Base-by-base conservation (phyloP, 1,140 invertebrate genomes). In the Pogonus chalceus region DNA sequence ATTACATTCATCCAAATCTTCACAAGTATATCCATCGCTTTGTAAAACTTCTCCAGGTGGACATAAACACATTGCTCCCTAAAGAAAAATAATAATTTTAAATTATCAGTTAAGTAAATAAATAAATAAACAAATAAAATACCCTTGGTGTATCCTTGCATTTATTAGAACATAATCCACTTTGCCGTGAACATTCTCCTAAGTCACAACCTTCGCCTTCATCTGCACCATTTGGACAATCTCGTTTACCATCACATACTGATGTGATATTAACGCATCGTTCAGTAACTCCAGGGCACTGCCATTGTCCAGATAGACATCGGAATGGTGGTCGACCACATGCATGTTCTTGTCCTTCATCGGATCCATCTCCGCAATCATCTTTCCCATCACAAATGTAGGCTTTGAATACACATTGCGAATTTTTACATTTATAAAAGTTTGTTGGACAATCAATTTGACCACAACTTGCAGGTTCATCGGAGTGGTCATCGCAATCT, bases 301-400 rank as follows among this genome's bases (percentile, higher is more conserved):
- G 76, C 90, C 90, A 95, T 62, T 90, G 80, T 1, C 82, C 79
- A 0, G 79, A 69, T 0, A 81, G 82, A 67, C 92, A 95, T 56
- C 81, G 82, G 71, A 82, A 87, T 1, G 80, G 78, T 2, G 87
- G 87, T 20, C 85, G 79, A 1, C 78, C 78, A 62, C 88, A 90
- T 10, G 87, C 88, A 62, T 88, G 87, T 22, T 78, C 62, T 1
- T 75, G 61, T 37, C 91, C 85, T 72, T 99, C 96, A 70, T 99
- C 96, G 0, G 88, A 91, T 48, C 83, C 82, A 70, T 98, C 96
- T 0, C 89, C 90, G 69, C 96, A 99, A 69, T 98, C 95, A 68
- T 97, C 87, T 60, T 87, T 85, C 0, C 92, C 92, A 68, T 99
- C 95, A 71, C 96, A 99, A 22, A 98, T 87, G 72, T 94, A 93